Evolutionary conservation across 2,888 invertebrate genomes (phyloP).

Genomic region (Antitype chi): DNA sequence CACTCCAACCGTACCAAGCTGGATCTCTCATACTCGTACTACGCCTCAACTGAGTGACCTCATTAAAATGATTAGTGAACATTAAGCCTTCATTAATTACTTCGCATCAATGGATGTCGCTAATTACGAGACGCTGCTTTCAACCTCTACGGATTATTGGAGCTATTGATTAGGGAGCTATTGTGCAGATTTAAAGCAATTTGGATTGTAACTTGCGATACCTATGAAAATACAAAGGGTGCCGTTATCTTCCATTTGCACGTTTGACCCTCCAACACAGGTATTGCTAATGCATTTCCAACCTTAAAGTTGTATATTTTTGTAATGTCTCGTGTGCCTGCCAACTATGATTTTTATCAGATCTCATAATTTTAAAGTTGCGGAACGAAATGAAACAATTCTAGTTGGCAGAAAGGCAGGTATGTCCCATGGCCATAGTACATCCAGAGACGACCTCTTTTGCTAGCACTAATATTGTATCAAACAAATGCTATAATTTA

Average conservation of each 20-base stretch:
- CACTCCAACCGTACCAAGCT: too few species aligned
- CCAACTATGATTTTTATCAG: neutral
- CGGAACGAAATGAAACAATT: too few species aligned
- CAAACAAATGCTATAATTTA: too few species aligned
- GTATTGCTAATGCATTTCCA: neutral
- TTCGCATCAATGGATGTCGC: conserved; percentile 26
- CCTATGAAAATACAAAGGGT: neutral
- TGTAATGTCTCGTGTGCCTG: too few species aligned
- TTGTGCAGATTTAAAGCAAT: conserved; percentile 8
- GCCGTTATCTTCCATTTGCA: neutral
- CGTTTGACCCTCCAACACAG: neutral
- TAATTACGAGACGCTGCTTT: conserved; percentile 42
- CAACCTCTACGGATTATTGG: conserved; percentile 17
- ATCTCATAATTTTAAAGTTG: neutral
- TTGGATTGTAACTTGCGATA: neutral
- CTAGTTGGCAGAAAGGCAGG: neutral
- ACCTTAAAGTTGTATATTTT: neutral
- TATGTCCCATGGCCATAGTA: neutral
- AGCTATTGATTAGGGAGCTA: conserved; percentile 19
- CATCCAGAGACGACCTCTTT: neutral
- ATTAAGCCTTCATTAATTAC: conserved; percentile 39
- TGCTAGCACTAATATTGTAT: neutral
- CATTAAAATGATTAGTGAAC: conserved; percentile 39
- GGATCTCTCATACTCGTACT: neutral
- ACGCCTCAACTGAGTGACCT: conserved; percentile 25